Evolutionary conservation across 2,888 invertebrate species (phyloP).

Genomic region (Willowsia nigromaculata): DNA sequence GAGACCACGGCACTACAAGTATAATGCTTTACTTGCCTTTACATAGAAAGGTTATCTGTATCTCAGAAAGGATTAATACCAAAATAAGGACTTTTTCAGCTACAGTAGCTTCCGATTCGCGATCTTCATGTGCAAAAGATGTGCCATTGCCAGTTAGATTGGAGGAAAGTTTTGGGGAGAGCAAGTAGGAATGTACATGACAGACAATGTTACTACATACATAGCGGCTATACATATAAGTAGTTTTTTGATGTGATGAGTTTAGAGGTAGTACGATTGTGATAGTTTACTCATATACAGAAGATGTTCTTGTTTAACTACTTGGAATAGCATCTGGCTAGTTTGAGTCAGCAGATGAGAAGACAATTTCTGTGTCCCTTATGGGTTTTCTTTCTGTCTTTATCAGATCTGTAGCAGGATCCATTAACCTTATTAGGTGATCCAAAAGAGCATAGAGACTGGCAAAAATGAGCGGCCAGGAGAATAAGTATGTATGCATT

Average conservation of each 20-base stretch:
- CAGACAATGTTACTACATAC: neutral
- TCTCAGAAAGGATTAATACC: neutral
- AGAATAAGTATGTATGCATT: neutral
- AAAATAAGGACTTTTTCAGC: neutral
- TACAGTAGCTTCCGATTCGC: neutral
- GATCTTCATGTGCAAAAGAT: neutral
- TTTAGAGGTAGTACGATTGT: neutral
- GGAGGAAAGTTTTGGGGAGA: neutral
- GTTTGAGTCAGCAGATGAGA: constrained; percentile 25
- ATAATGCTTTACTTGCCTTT: neutral
- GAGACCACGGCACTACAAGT: neutral
- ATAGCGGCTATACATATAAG: too few species aligned
- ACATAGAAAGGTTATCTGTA: constrained; percentile 1
- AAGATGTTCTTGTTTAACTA: neutral
- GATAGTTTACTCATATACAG: neutral
- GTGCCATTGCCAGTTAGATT: neutral
- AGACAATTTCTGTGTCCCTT: constrained; percentile 31
- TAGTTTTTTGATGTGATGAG: neutral
- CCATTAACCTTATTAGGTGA: constrained; percentile 68
- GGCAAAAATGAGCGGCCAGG: neutral
- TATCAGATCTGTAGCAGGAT: constrained; percentile 61
- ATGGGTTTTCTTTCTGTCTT: constrained; percentile 42
- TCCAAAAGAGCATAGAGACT: constrained; percentile 31
- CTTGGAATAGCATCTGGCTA: neutral
- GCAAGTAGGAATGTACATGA: neutral